A percentile compares a stretch with the other conserved stretches of the same genome.
Evolutionary conservation across 1,140 invertebrate species (phyloP).

Genomic region (Drosophila pandora): DNA sequence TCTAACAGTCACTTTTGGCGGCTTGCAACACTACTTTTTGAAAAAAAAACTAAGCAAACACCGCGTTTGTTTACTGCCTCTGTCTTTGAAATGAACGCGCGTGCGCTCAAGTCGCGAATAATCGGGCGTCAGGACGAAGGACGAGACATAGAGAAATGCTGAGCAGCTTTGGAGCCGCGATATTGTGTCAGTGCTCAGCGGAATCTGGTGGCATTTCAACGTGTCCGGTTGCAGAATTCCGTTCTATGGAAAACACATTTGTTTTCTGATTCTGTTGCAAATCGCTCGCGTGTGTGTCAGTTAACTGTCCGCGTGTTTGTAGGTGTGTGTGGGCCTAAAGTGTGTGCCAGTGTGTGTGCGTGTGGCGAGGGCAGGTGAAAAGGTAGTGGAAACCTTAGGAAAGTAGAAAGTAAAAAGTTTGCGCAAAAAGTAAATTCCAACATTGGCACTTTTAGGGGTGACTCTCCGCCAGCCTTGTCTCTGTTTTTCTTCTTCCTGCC

Average conservation of each 20-base stretch:
- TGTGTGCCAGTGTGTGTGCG: constrained; percentile 11
- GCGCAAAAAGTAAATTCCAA: constrained; percentile 77
- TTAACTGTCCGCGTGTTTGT: constrained; percentile 15
- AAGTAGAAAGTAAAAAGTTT: constrained; percentile 64
- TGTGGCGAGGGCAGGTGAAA: constrained; percentile 32
- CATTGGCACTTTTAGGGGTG: constrained; percentile 64
- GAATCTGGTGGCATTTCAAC: constrained; percentile 51
- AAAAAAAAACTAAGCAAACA: background rate
- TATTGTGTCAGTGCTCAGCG: constrained; percentile 57
- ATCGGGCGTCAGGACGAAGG: constrained; percentile 48
- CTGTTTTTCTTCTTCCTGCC: constrained; percentile 10
- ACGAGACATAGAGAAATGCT: constrained; percentile 48
- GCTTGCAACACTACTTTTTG: background rate
- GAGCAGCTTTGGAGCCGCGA: constrained; percentile 16
- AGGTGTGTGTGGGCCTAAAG: background rate
- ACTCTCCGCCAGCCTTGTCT: constrained; percentile 2
- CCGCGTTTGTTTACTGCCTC: constrained; percentile 12
- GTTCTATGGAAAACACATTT: constrained; percentile 11
- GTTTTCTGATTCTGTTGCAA: constrained; percentile 31
- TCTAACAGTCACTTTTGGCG: background rate
- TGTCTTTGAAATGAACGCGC: constrained; percentile 20
- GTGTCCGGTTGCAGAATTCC: constrained; percentile 45
- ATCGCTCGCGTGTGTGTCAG: constrained; percentile 10
- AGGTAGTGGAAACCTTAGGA: constrained; percentile 70
- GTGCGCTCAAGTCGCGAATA: constrained; percentile 10